Evolutionary conservation across 2,888 invertebrate species (phyloP).

Genomic region (Sesia bembeciformis): DNA sequence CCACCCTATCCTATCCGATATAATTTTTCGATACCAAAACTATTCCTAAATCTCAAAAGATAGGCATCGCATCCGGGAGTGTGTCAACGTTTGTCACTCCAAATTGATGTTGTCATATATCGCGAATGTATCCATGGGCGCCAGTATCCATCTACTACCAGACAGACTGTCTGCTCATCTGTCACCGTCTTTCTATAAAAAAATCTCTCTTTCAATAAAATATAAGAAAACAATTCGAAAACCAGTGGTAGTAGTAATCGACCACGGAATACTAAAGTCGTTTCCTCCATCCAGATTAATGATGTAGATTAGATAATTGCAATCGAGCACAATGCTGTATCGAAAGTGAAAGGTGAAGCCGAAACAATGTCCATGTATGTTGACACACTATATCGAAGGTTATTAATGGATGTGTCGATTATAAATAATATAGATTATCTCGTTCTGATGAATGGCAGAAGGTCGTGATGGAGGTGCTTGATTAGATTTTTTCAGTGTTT

Average conservation of each 20-base stretch:
- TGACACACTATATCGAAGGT: conserved; percentile 20
- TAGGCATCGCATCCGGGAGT: too few species aligned
- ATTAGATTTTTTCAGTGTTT: too few species aligned
- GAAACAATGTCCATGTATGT: conserved; percentile 26
- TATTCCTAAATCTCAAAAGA: background rate
- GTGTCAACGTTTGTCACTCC: too few species aligned
- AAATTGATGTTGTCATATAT: too few species aligned
- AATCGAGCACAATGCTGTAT: conserved; percentile 29
- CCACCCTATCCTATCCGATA: too few species aligned
- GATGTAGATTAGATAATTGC: conserved; percentile 49
- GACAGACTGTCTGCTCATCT: too few species aligned
- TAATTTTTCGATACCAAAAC: background rate
- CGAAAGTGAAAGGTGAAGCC: conserved; percentile 45
- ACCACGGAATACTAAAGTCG: background rate
- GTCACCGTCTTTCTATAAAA: too few species aligned
- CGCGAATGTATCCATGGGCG: too few species aligned
- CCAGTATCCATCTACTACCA: too few species aligned
- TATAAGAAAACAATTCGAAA: background rate
- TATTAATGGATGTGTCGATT: conserved; percentile 5
- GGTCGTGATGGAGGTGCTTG: background rate
- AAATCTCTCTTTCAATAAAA: background rate
- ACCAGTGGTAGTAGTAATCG: background rate
- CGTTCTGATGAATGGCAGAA: background rate
- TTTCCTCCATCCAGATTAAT: conserved; percentile 35
- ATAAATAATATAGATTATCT: background rate